Evolutionary conservation across 2,113 vertebrate species (phyloP).

Genomic region (Xenopus tropicalis): UCB_Xtro_10.0 CM004444.2:99317501-99318000

Average conservation of each 20-base stretch:
- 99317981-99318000: conserved; percentile 77
- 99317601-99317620: conserved; percentile 57
- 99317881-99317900: conserved; percentile 77
- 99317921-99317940: conserved; percentile 75
- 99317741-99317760: conserved; percentile 48
- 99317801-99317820: conserved; percentile 55
- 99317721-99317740: conserved; percentile 51
- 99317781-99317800: conserved; percentile 41
- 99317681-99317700: conserved; percentile 51
- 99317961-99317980: conserved; percentile 64
- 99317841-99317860: conserved; percentile 71
- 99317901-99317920: conserved; percentile 82
- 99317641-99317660: conserved; percentile 54
- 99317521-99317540: neutral
- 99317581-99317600: conserved; percentile 58
- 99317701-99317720: conserved; percentile 47
- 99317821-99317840: conserved; percentile 65
- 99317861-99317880: conserved; percentile 75
- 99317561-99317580: conserved; percentile 20
- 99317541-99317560: neutral
- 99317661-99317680: conserved; percentile 55
- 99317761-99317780: conserved; percentile 49
- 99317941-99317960: conserved; percentile 53
- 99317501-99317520: neutral
- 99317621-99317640: conserved; percentile 57